Conservation (phyloP, 2,797 vertebrate genomes). For the Danio jaintianensis region DNA sequence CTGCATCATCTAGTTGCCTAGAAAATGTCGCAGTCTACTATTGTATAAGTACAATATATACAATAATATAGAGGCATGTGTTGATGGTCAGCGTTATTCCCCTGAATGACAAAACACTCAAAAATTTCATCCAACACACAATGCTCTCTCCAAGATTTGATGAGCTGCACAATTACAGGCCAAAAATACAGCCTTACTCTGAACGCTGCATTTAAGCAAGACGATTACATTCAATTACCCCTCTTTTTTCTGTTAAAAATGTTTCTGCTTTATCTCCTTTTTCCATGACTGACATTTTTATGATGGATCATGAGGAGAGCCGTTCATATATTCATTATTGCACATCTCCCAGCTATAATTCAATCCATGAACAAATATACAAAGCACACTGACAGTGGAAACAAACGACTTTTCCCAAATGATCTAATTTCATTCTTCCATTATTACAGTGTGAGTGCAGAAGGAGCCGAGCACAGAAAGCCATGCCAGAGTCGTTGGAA, state of each 20-base stretch:
- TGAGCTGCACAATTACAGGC: slow-evolving; percentile 12
- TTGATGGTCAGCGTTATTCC: neutral
- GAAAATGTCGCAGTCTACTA: neutral
- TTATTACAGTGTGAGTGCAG: slow-evolving; percentile 43
- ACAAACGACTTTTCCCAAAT: slow-evolving; percentile 62
- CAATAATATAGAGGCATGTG: neutral
- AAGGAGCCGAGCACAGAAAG: slow-evolving; percentile 17
- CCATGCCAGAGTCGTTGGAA: slow-evolving; percentile 14
- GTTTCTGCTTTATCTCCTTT: slow-evolving; percentile 36
- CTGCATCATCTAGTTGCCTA: neutral
- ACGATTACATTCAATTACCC: slow-evolving; percentile 28
- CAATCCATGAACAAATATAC: slow-evolving; percentile 59
- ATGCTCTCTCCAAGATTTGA: slow-evolving; percentile 21
- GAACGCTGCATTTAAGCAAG: neutral
- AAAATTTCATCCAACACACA: neutral
- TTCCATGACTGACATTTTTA: slow-evolving; percentile 44
- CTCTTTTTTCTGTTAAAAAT: neutral
- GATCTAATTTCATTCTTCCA: slow-evolving; percentile 61
- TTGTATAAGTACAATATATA: neutral
- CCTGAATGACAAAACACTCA: neutral
- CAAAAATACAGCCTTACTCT: slow-evolving; percentile 1
- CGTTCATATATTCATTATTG: slow-evolving; percentile 63
- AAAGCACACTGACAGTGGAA: slow-evolving; percentile 60
- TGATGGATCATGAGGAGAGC: slow-evolving; percentile 46
- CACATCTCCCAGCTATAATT: slow-evolving; percentile 61